These are phyloP conservation scores for Macquaria australasica DNA, from an alignment of 2,113 vertebrate genomes.

Conservation along the genomic window DNA sequence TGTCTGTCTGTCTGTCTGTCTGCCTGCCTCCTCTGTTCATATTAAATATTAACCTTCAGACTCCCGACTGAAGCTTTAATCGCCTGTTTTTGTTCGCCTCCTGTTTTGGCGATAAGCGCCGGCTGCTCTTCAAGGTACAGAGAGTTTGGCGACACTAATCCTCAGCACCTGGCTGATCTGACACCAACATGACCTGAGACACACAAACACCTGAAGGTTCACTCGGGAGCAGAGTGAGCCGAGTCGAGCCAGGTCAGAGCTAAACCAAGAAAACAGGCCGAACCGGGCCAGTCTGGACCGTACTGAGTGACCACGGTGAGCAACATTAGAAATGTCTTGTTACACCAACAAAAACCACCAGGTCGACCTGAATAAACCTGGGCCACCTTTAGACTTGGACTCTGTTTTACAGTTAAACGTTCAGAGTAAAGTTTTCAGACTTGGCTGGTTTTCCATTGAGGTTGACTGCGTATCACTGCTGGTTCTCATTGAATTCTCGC, in stretches of 20 bases:
- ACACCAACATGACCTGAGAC: conserved; percentile 38
- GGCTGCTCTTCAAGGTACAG: conserved; percentile 67
- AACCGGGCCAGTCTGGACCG: neutral
- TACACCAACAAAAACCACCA: neutral
- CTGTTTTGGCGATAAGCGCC: conserved; percentile 36
- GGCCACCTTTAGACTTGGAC: no score
- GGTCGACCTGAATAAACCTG: neutral
- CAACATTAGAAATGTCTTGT: neutral
- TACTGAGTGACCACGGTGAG: neutral
- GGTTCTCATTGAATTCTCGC: no score
- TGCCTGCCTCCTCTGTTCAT: neutral
- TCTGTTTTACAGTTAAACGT: no score
- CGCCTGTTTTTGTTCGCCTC: conserved; percentile 45
- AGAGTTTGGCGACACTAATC: conserved; percentile 75
- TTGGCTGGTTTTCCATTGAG: neutral
- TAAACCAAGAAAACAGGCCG: neutral
- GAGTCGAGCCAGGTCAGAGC: no score
- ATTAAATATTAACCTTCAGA: conserved; percentile 4
- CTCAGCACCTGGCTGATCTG: conserved; percentile 65
- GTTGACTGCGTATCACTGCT: neutral
- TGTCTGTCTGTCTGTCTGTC: neutral
- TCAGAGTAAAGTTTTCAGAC: no score
- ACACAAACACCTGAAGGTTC: conserved; percentile 46
- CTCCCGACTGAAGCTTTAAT: conserved; percentile 23
- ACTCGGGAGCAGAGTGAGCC: neutral